These are phyloP conservation scores for Trichopoda pennipes DNA, from an alignment of 2,888 invertebrate genomes.

Conservation along the genomic window DNA sequence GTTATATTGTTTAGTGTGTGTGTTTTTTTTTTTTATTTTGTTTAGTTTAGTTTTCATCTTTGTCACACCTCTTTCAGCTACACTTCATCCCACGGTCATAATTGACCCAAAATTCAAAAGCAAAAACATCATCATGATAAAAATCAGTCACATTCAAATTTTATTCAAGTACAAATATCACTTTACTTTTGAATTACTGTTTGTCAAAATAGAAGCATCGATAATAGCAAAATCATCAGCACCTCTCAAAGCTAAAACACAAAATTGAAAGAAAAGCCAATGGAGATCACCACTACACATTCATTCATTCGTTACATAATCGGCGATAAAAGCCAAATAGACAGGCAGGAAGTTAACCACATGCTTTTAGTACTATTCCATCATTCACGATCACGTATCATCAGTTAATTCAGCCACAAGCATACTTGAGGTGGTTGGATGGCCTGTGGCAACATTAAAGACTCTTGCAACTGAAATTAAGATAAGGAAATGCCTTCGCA, in stretches of 20 bases:
- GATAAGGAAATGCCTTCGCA: too few species aligned
- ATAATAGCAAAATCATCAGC: constrained; percentile 21
- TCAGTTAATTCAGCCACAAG: too few species aligned
- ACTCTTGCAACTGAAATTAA: too few species aligned
- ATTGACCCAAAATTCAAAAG: neutral
- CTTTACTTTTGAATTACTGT: constrained; percentile 38
- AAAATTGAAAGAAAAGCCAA: neutral
- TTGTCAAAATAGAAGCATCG: constrained; percentile 9
- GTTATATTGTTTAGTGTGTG: too few species aligned
- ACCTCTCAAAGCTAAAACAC: constrained; percentile 11
- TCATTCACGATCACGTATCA: too few species aligned
- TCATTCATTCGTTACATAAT: constrained; percentile 8
- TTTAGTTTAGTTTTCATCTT: too few species aligned
- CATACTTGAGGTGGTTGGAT: too few species aligned
- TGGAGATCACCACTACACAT: neutral
- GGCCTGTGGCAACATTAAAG: too few species aligned
- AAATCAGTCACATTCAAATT: neutral
- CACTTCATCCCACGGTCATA: neutral
- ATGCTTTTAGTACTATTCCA: too few species aligned
- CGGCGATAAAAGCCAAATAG: constrained; percentile 11
- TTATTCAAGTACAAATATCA: neutral
- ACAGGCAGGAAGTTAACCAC: too few species aligned
- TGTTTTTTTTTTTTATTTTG: too few species aligned
- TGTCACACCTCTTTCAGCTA: neutral
- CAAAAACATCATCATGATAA: neutral